A percentile compares a stretch with the other conserved stretches of the same genome.
Evolutionary conservation across 2,888 invertebrate genomes (phyloP).

Genomic region (Tipula lateralis): DNA sequence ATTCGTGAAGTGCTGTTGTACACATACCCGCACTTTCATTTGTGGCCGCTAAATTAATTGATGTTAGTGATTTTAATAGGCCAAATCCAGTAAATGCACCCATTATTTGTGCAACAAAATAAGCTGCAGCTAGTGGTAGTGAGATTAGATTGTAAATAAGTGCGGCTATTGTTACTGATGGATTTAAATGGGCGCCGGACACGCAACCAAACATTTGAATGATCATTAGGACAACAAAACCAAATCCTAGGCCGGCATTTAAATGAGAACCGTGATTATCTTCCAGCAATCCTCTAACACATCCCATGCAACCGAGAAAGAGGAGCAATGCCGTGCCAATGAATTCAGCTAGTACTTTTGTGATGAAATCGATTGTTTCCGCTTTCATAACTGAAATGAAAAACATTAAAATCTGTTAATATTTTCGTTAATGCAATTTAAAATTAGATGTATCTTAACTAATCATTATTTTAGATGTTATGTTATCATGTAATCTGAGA

Average conservation of each 20-base stretch:
- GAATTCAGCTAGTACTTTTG: constrained; percentile 58
- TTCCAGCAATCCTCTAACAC: constrained; percentile 42
- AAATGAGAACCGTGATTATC: constrained; percentile 42
- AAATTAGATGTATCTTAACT: too few species aligned
- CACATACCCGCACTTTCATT: constrained; percentile 53
- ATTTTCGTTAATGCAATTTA: too few species aligned
- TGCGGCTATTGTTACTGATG: constrained; percentile 59
- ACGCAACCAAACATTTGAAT: constrained; percentile 68
- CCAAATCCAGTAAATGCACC: constrained; percentile 68
- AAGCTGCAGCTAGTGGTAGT: constrained; percentile 52
- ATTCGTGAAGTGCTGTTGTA: constrained; percentile 55
- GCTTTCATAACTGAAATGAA: constrained; percentile 40
- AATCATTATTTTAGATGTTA: too few species aligned
- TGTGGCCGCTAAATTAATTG: constrained; percentile 40
- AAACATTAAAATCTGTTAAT: background rate
- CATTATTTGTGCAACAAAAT: constrained; percentile 59
- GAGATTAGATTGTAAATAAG: constrained; percentile 43
- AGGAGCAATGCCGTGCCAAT: constrained; percentile 63
- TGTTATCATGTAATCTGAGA: too few species aligned
- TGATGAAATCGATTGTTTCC: constrained; percentile 45
- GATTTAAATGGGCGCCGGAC: constrained; percentile 74
- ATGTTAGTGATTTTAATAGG: constrained; percentile 57
- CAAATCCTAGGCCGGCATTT: constrained; percentile 53
- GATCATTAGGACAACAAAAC: constrained; percentile 62
- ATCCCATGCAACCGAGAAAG: constrained; percentile 71